Base-by-base conservation (phyloP, 2,888 invertebrate genomes). In the Sinelater perroti region DNA sequence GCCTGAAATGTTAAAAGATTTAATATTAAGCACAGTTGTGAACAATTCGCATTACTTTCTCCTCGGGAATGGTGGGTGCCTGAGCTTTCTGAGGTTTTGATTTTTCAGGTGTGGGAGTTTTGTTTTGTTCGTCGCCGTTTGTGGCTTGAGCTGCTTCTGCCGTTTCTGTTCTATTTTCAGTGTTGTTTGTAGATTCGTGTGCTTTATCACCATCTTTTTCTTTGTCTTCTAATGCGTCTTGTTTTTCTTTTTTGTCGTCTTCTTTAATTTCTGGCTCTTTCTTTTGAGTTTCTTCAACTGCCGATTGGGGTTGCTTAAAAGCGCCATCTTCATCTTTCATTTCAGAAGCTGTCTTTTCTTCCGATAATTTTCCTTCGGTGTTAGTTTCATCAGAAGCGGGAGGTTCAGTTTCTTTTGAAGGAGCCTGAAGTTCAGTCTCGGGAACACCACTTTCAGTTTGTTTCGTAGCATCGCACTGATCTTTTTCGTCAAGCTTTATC, bases 1-100 rank as follows among this genome's bases (percentile, higher is more conserved):
- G 16, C 14, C 33, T 33, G 16, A 33, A 33, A 33, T 14, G 16
- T 10, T 31, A 2, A 31, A 3, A 14, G 7, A 33, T 33, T 2
- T 3, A 2, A 1, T 14, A 14, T 31, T 31, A 13, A 30, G 3
- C 11, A 3, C 11, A 5, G 8, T 30, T 30, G 30, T 30, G 30
- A 30, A 8, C 4, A 30, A 5, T 8, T 5, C 3, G 30, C 5
- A 7, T 17, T 40, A 54, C 54, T 13, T 26, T 26, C 8, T 1
- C 30, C 21, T 38, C 28, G 7, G 54, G 54, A 28, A 54, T 7
- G 14, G 46, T 20, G 11, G 54, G 54, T 21, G 54, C 54, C 24
- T 46, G 46, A 10, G 30, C 54, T 35, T 53, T 53, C 1, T 11
- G 24, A 26, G 20, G 13, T 38, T 46, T 54, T 10, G 45, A 8